Percentiles rank a stretch among this genome's conserved stretches.
Conservation (phyloP, 2,888 invertebrate genomes). For the Matsumyia berberina region DNA sequence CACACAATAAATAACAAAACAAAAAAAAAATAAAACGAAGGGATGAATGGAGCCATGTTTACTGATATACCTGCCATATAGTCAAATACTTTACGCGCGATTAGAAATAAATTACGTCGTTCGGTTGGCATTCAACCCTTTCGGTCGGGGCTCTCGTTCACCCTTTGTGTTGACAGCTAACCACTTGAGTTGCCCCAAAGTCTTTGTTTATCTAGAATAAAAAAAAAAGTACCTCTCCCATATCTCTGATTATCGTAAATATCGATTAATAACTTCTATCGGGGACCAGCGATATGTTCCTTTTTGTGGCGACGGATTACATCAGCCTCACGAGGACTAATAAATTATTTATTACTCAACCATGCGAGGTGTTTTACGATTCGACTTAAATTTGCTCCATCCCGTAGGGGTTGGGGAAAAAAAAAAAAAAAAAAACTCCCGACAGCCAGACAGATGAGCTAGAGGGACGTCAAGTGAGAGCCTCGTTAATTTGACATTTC, state of each 20-base stretch:
- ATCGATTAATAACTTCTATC: slow-evolving; percentile 67
- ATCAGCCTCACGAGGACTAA: slow-evolving; percentile 41
- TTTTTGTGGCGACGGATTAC: slow-evolving; percentile 41
- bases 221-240: slow-evolving; percentile 29
- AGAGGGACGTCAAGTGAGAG: slow-evolving; percentile 37
- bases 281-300: slow-evolving; percentile 3
- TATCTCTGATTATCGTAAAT: slow-evolving; percentile 67
- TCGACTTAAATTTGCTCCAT: slow-evolving; percentile 40
- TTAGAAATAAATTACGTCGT: slow-evolving; percentile 73
- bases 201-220: slow-evolving; percentile 57
- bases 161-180: slow-evolving; percentile 40
- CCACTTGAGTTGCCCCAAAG: slow-evolving; percentile 65
- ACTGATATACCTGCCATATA: slow-evolving; percentile 66
- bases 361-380: slow-evolving; percentile 47
- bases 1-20: slow-evolving; percentile 67
- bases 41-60: slow-evolving; percentile 51
- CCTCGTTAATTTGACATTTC: slow-evolving; percentile 57
- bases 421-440: background rate
- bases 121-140: slow-evolving; percentile 61
- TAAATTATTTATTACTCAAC: slow-evolving; percentile 60
- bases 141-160: slow-evolving; percentile 6
- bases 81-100: slow-evolving; percentile 63
- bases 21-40: slow-evolving; percentile 17
- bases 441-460: slow-evolving; percentile 12
- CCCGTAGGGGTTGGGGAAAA: background rate